phyloP scores from a whole-genome alignment of 23 tunicate species.

The Trididemnum clinides region DNA sequence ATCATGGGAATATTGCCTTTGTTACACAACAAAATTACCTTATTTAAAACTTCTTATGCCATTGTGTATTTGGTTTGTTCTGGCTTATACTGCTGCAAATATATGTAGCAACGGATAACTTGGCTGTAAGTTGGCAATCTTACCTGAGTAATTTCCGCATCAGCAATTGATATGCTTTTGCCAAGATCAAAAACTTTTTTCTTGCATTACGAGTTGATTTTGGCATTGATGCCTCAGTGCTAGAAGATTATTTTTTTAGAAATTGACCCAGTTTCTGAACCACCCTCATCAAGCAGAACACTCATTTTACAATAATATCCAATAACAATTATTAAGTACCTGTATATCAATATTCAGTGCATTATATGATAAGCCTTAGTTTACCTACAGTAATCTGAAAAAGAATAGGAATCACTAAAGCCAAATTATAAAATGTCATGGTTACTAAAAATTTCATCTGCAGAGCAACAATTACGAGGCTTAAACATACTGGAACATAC shows the following conservation, averaged over 20 bases:
- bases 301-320: background rate
- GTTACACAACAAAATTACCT: background rate
- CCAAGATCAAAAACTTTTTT: background rate
- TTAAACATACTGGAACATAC: no score
- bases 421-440: background rate
- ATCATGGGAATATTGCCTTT: slow-evolving; percentile 19
- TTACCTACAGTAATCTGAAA: background rate
- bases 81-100: slow-evolving; percentile 17
- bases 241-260: background rate
- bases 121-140: slow-evolving; percentile 7
- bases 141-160: background rate
- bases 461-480: no score
- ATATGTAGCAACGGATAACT: slow-evolving; percentile 5
- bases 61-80: slow-evolving; percentile 1
- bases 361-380: background rate
- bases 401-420: background rate
- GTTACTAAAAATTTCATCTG: background rate
- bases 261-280: background rate
- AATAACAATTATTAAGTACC: background rate
- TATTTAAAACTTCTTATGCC: slow-evolving; percentile 3
- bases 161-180: slow-evolving; percentile 11
- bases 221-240: background rate
- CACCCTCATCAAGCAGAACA: slow-evolving; percentile 13
- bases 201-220: slow-evolving; percentile 11
- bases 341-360: background rate